Conservation (phyloP, 2,888 invertebrate genomes). For the Drosophila birchii region DNA sequence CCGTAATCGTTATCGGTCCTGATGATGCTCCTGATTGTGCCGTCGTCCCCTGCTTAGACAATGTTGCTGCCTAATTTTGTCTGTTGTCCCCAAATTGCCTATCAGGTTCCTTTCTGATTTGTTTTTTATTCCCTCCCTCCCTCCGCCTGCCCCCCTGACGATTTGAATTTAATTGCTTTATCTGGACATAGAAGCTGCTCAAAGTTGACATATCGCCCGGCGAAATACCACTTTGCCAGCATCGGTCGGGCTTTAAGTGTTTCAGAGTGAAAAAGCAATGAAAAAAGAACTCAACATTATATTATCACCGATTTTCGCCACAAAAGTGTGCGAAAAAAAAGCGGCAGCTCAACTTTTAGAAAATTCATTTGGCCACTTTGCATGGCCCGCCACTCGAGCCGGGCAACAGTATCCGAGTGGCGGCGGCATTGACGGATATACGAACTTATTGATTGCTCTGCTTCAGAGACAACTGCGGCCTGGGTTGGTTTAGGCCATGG, state of each 20-base stretch:
- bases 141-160: conserved; percentile 7
- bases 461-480: conserved; percentile 37
- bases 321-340: conserved; percentile 23
- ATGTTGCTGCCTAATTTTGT: conserved; percentile 33
- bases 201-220: conserved; percentile 11
- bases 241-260: conserved; percentile 8
- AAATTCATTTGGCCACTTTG: conserved; percentile 62
- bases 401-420: conserved; percentile 2
- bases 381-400: conserved; percentile 36
- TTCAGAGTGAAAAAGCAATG: conserved; percentile 16
- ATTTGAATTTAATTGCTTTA: conserved; percentile 43
- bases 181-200: conserved; percentile 30
- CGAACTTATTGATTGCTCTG: conserved; percentile 70
- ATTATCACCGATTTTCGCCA: conserved; percentile 22
- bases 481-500: neutral
- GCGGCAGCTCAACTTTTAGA: conserved; percentile 44
- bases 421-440: conserved; percentile 52
- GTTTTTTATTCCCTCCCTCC: conserved; percentile 5
- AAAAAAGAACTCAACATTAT: conserved; percentile 43
- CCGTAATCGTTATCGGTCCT: conserved; percentile 61
- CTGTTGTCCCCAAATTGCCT: conserved; percentile 42
- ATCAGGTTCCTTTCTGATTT: conserved; percentile 30
- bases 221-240: conserved; percentile 18
- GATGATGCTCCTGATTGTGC: conserved; percentile 39
- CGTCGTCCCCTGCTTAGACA: conserved; percentile 5